Evolutionary conservation across 2,797 vertebrate genomes (phyloP).

Genomic region (Pseudochaenichthys georgianus): DNA sequence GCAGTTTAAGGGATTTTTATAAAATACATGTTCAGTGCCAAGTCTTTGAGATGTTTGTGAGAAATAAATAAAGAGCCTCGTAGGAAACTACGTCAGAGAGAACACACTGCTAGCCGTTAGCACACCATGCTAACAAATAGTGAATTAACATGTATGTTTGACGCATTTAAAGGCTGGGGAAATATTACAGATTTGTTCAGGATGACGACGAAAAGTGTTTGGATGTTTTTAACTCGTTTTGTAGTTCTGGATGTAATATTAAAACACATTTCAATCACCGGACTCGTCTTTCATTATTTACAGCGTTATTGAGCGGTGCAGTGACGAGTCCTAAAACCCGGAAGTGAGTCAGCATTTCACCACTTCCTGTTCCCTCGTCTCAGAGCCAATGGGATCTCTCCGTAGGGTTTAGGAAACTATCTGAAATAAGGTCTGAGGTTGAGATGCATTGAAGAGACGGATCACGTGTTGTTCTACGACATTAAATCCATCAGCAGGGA

Average conservation of each 20-base stretch:
- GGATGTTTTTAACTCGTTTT: constrained; percentile 10
- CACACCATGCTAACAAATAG: neutral
- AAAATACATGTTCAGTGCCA: constrained; percentile 7
- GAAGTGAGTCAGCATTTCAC: no score
- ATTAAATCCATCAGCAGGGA: no score
- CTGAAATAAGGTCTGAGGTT: no score
- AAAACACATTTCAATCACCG: constrained; percentile 7
- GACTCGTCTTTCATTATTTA: neutral
- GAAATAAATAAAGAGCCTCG: neutral
- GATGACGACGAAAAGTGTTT: neutral
- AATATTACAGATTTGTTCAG: neutral
- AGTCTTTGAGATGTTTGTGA: constrained; percentile 15
- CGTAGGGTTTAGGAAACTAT: no score
- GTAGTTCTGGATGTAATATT: constrained; percentile 25
- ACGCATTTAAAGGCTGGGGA: neutral
- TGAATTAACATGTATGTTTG: neutral
- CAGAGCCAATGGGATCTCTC: no score
- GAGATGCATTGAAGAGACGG: no score
- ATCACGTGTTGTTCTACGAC: no score
- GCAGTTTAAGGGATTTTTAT: no score
- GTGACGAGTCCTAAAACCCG: no score
- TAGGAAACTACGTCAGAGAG: neutral
- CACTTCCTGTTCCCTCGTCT: no score
- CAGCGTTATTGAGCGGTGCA: neutral
- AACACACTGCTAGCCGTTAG: neutral